Evolutionary conservation across 1,140 invertebrate species (phyloP).

Genomic region (Probaryconus sp.): DNA sequence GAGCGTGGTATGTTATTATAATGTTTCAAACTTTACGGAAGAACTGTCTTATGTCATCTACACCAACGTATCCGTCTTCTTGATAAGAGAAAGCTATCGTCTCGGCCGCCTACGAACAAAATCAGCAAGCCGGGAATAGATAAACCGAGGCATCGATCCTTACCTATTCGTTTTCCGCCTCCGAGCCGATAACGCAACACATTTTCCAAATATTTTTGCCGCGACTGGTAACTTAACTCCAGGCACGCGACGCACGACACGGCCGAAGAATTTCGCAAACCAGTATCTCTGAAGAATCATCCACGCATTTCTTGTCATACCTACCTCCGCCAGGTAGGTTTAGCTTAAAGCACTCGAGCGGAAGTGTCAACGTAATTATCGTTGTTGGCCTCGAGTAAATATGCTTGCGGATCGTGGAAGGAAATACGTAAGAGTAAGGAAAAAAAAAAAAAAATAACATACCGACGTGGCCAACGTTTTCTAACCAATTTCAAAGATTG

Average conservation of each 20-base stretch:
- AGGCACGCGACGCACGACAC: slow-evolving; percentile 27
- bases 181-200: slow-evolving; percentile 37
- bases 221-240: neutral
- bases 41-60: slow-evolving; percentile 40
- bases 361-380: slow-evolving; percentile 58
- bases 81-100: slow-evolving; percentile 48
- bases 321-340: slow-evolving; percentile 8
- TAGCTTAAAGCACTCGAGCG: slow-evolving; percentile 28
- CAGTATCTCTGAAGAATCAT: slow-evolving; percentile 21
- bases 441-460: slow-evolving; percentile 7
- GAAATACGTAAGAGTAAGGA: slow-evolving; percentile 25
- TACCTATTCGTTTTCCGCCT: slow-evolving; percentile 24
- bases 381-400: slow-evolving; percentile 37
- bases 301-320: slow-evolving; percentile 23
- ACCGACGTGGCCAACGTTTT: slow-evolving; percentile 4
- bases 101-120: slow-evolving; percentile 20
- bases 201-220: slow-evolving; percentile 41
- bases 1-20: slow-evolving; percentile 24
- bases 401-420: neutral
- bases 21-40: slow-evolving; percentile 21
- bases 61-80: slow-evolving; percentile 30
- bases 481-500: no score
- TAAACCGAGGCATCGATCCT: slow-evolving; percentile 9
- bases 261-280: slow-evolving; percentile 43
- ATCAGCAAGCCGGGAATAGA: slow-evolving; percentile 33